Base-by-base conservation (phyloP, 2,888 invertebrate genomes). In the Polydrusus cervinus region DNA sequence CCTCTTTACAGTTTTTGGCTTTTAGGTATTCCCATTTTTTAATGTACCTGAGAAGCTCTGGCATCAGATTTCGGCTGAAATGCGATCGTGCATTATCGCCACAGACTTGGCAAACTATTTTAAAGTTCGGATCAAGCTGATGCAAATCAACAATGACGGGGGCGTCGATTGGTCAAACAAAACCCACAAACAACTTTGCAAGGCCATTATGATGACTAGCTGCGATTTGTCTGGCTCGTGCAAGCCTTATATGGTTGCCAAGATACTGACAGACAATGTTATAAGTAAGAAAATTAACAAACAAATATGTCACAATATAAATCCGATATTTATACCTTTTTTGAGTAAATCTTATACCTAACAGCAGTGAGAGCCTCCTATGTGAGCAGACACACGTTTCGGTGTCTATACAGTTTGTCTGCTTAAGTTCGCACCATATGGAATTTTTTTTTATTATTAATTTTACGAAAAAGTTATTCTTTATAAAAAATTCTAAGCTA, bases 71-170 rank as follows among this genome's bases (percentile, higher is more conserved):
- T 80, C 89, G 79, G 85, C 86, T 16, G 89, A 91, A 84, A 89
- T 91, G 47, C 89, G 89, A 78, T 89, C 89, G 81, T 86, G 89
- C 67, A 92, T 92, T 71, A 83, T 92, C 51, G 89, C 90, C 76
- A 92, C 92, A 0, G 91, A 92, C 84, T 83, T 91, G 74, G 89
- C 90, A 0, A 85, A 88, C 11, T 90, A 91, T 86, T 91, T 91
- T 83, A 88, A 85, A 80, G 84, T 88, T 70, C 87, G 91, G 3
- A 88, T 89, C 0, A 89, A 89, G 78, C 84, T 92, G 30, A 85
- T 89, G 9, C 89, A 89, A n/a, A 81, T 91, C 0, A 80, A 89
- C 0, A 86, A 88, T 0, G 89, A 90, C 0, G 85, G 87, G 25
- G 65, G 79, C 13, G 90, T 91, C 79, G 88, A 90, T 79, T 90